Percentiles rank a stretch among this genome's conserved stretches.
Evolutionary conservation across 2,113 vertebrate genomes (phyloP).

Genomic region (Takifugu flavidus): DNA sequence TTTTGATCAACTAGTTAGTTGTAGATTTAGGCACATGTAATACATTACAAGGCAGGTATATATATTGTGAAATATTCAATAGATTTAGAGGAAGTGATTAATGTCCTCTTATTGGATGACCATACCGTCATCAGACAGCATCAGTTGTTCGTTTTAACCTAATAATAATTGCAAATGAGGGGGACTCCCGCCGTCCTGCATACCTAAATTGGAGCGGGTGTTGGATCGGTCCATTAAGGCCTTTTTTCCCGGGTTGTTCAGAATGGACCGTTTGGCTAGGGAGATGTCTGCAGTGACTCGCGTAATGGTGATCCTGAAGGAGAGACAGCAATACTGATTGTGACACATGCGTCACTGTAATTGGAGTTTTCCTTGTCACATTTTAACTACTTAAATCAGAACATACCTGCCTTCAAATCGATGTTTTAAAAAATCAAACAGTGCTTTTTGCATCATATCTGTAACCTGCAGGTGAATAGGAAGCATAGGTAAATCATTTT

Average conservation of each 20-base stretch:
- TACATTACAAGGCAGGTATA: too few relatives aligned
- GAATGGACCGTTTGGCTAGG: constrained; percentile 94
- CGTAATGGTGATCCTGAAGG: constrained; percentile 91
- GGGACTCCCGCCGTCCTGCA: constrained; percentile 24
- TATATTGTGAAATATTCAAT: too few relatives aligned
- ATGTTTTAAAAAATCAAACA: constrained; percentile 99
- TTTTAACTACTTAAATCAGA: constrained; percentile 15
- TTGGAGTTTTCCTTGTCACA: not conserved
- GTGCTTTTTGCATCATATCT: constrained; percentile 99
- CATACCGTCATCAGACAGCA: too few relatives aligned
- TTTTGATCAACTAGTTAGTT: not conserved
- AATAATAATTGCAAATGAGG: too few relatives aligned
- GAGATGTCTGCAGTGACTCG: constrained; percentile 97
- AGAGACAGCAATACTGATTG: constrained; percentile 4
- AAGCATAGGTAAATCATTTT: not conserved
- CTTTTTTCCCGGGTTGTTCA: constrained; percentile 98
- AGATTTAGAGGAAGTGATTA: too few relatives aligned
- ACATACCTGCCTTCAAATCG: constrained; percentile 98
- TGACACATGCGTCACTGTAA: constrained; percentile 5
- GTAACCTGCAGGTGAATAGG: constrained; percentile 81
- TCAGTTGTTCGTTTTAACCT: too few relatives aligned
- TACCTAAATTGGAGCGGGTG: constrained; percentile 93
- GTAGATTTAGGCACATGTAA: not conserved
- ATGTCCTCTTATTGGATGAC: not conserved
- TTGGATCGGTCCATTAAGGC: constrained; percentile 96